Percentiles rank a stretch among this genome's conserved stretches.
Conservation (phyloP, 2,113 vertebrate species). For the Emydocephalus ijimae region DNA sequence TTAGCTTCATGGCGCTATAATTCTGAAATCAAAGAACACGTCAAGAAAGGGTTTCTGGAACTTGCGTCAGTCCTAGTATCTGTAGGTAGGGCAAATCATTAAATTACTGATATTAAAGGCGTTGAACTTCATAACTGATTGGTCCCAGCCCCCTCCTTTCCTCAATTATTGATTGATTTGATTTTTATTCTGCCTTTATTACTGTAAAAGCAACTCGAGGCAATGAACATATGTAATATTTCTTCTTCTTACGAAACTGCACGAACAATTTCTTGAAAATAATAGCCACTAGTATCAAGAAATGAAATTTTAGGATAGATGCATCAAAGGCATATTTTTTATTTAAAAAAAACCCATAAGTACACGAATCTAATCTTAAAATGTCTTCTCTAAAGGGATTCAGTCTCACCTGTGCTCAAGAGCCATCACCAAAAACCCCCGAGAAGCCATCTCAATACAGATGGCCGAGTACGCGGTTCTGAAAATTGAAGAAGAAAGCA, state of each 20-base stretch:
- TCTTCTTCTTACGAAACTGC: neutral
- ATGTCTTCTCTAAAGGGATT: neutral
- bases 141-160: neutral
- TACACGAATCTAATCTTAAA: neutral
- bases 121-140: neutral
- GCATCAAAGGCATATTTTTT: neutral
- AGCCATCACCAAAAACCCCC: slow-evolving; percentile 68
- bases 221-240: neutral
- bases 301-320: neutral
- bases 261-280: neutral
- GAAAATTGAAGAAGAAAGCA: neutral
- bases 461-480: slow-evolving; percentile 72
- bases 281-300: neutral
- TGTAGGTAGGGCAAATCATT: neutral
- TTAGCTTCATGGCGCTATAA: neutral
- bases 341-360: neutral
- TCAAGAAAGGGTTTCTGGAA: neutral
- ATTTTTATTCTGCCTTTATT: neutral
- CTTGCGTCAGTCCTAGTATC: neutral
- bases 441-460: slow-evolving; percentile 71
- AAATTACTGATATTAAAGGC: neutral
- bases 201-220: neutral
- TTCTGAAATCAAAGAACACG: neutral
- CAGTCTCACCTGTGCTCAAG: slow-evolving; percentile 72
- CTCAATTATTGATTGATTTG: neutral